Percentiles rank a stretch among this genome's conserved stretches.
phyloP scores from a whole-genome alignment of 2,888 invertebrate genomes.

The Ernsta delagoae region DNA sequence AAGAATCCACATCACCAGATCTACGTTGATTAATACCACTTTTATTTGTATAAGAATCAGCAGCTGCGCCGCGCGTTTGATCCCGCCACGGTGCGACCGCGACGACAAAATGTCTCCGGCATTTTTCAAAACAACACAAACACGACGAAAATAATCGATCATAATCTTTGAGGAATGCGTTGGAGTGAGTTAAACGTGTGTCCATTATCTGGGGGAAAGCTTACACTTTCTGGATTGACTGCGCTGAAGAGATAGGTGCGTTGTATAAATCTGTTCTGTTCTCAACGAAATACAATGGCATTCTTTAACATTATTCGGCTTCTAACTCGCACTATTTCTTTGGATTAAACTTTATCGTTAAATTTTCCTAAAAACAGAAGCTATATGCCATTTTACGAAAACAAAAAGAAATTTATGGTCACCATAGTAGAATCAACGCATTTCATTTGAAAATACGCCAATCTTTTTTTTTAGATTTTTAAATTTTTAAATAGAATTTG shows the following conservation, averaged over 20 bases:
- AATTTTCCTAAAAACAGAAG: too few relatives aligned
- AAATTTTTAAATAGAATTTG: too few relatives aligned
- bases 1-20: conserved; percentile 62
- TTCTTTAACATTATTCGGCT: too few relatives aligned
- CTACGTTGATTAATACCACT: conserved; percentile 77
- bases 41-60: conserved; percentile 80
- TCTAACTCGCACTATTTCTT: too few relatives aligned
- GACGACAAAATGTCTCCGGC: conserved; percentile 68
- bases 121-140: conserved; percentile 74
- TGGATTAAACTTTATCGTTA: neutral
- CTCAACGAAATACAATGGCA: too few relatives aligned
- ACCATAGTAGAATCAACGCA: too few relatives aligned
- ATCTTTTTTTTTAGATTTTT: too few relatives aligned
- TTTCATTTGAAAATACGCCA: too few relatives aligned
- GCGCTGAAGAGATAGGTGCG: neutral
- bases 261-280: too few relatives aligned
- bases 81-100: conserved; percentile 73
- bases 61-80: conserved; percentile 77
- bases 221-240: neutral
- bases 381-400: neutral
- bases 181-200: conserved; percentile 2
- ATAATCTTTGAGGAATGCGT: too few relatives aligned
- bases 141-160: conserved; percentile 45
- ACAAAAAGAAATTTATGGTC: too few relatives aligned
- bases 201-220: conserved; percentile 18